Percentiles rank a stretch among this genome's conserved stretches.
Conservation (phyloP, 2,888 invertebrate genomes). For the Podabrus alpinus region DNA sequence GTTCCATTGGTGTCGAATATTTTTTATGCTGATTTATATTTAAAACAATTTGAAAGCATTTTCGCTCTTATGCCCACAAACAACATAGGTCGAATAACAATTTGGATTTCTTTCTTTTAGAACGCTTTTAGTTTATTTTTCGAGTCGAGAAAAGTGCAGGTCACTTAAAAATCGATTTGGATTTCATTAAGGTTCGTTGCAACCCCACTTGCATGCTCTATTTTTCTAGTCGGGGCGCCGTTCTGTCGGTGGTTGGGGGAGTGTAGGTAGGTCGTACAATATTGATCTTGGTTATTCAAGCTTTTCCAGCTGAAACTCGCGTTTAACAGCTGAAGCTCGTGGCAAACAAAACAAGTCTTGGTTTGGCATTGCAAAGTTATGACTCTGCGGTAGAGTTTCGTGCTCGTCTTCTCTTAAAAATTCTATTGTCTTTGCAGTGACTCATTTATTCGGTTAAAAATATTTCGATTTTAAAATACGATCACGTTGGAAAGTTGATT, state of each 20-base stretch:
- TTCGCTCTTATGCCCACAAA: background rate
- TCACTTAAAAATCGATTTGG: constrained; percentile 1
- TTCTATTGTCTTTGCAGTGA: background rate
- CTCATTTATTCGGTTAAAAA: background rate
- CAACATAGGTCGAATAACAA: background rate
- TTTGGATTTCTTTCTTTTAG: background rate
- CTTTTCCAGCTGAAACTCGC: constrained; percentile 32
- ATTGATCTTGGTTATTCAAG: constrained; percentile 27
- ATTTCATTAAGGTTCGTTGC: background rate
- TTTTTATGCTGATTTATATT: background rate
- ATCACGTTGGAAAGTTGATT: background rate
- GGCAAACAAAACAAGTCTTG: constrained; percentile 29
- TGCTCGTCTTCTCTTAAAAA: background rate
- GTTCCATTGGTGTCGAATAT: background rate
- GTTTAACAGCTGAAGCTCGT: constrained; percentile 36
- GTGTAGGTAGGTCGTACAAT: constrained; percentile 31
- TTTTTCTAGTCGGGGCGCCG: constrained; percentile 22
- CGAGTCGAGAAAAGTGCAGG: background rate
- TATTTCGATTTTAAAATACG: background rate
- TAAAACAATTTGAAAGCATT: background rate
- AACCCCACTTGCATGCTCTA: constrained; percentile 1
- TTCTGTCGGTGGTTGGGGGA: constrained; percentile 25
- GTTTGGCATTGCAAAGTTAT: background rate
- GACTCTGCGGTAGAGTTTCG: background rate
- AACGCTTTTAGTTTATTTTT: background rate